phyloP scores from a whole-genome alignment of 1,140 invertebrate genomes.

The Papilio polytes region DNA sequence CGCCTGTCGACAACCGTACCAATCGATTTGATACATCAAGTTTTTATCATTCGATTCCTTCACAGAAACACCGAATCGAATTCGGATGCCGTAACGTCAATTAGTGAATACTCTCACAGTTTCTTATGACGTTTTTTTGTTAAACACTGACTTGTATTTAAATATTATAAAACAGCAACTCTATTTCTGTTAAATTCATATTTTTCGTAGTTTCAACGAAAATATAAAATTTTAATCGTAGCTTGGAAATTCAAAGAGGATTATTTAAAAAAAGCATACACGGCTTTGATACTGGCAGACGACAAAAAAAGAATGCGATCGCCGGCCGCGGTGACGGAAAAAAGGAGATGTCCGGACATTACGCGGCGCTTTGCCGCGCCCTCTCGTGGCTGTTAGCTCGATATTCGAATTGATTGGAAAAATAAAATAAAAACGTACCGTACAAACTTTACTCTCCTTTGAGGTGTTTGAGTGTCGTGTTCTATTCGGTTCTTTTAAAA shows the following conservation, averaged over 20 bases:
- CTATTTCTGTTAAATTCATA: not conserved
- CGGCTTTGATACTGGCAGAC: conserved; percentile 54
- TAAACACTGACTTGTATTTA: conserved; percentile 54
- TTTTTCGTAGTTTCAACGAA: not conserved
- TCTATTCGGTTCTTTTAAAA: not conserved
- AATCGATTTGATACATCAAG: conserved; percentile 74
- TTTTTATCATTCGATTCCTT: conserved; percentile 65
- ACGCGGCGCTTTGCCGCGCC: conserved; percentile 60
- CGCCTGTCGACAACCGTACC: conserved; percentile 63
- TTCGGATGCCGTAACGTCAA: conserved; percentile 66
- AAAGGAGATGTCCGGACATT: conserved; percentile 63
- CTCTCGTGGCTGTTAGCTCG: conserved; percentile 62
- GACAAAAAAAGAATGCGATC: conserved; percentile 55
- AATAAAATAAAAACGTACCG: conserved; percentile 42
- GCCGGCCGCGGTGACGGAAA: conserved; percentile 34
- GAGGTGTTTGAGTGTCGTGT: conserved; percentile 30
- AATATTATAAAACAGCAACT: not conserved
- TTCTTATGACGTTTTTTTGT: conserved; percentile 54
- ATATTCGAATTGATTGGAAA: conserved; percentile 54
- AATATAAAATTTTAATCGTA: not conserved
- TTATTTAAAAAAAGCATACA: conserved; percentile 52
- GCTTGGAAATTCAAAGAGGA: conserved; percentile 26
- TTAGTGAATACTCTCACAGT: conserved; percentile 74
- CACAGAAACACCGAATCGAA: conserved; percentile 71
- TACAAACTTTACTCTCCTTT: conserved; percentile 30